phyloP scores from a whole-genome alignment of 2,888 invertebrate genomes.

The Drosophila yooni region DNA sequence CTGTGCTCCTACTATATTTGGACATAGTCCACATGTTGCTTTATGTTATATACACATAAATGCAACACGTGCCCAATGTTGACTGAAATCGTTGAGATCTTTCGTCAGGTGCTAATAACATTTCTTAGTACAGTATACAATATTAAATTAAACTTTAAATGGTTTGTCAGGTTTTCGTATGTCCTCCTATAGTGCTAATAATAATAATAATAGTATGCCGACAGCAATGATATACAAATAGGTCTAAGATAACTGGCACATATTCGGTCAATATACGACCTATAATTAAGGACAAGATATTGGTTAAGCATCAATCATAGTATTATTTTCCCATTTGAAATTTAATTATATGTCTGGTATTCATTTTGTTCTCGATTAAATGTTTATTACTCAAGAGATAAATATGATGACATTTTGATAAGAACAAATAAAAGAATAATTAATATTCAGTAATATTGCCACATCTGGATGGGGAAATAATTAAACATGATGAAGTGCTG shows the following conservation, averaged over 20 bases:
- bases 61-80: not conserved
- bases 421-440: not conserved
- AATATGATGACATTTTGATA: not conserved
- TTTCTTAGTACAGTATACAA: not conserved
- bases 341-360: not conserved
- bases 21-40: not conserved
- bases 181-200: slow-evolving; percentile 12
- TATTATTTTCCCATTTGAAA: not conserved
- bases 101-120: slow-evolving; percentile 28
- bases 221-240: not conserved
- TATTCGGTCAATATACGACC: not conserved
- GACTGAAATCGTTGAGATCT: not conserved
- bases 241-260: not conserved
- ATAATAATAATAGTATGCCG: not conserved
- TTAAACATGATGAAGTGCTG: not conserved
- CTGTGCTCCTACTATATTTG: not conserved
- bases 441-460: not conserved
- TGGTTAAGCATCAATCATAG: not conserved
- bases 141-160: not conserved
- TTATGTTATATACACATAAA: not conserved
- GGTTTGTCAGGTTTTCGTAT: not conserved
- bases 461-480: not conserved
- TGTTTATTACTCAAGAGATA: not conserved
- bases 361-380: not conserved
- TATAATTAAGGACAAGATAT: not conserved